Evolutionary conservation across 2,113 vertebrate species (phyloP), one percentile per base, ranked within the genome.

Genomic region (Ahaetulla prasina): DNA sequence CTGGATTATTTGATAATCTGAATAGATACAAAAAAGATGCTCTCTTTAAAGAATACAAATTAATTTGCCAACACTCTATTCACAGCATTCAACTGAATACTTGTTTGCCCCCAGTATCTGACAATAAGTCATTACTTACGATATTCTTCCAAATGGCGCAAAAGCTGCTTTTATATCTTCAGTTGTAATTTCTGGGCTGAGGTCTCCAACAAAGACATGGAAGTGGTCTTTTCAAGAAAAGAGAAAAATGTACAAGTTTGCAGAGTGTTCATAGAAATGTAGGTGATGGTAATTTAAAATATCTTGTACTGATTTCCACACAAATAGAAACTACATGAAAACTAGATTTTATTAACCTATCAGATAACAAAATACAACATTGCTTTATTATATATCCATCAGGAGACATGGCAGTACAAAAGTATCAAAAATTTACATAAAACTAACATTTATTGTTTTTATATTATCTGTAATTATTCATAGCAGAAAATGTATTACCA

Each of bases 111-210:
- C 92, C 92, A 52, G 22, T 43, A 18, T 74, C 87, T 89, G 92
- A 93, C 93, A 95, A 95, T 85, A 49, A 49, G 14, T 43, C 60
- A 80, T 91, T 80, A 99, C 99, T 98, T 98, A 99, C 99, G 99
- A 99, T 98, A 99, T 99, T 96, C 99, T 99, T 94, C 99, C 99
- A 89, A 99, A 99, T 0, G 99, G 99, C 2, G 98, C 99, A 91
- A 99, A 99, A 91, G 99, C 99, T 94, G 99, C 98, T 98, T 99
- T 99, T 97, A 99, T 99, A 60, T 99, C 99, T 97, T 99, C 99
- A 84, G 99, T 99, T 91, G 99, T 99, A 94, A 99, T 99, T 98
- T 99, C 99, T 80, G 99, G 99, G 93, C 99, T 99, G 94, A 99
- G 98, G 98, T 99, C 99, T 96, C 99, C 99, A 5, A 99, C 99